phyloP scores from a whole-genome alignment of 2,113 vertebrate genomes.

The Mus spicilegus region DNA sequence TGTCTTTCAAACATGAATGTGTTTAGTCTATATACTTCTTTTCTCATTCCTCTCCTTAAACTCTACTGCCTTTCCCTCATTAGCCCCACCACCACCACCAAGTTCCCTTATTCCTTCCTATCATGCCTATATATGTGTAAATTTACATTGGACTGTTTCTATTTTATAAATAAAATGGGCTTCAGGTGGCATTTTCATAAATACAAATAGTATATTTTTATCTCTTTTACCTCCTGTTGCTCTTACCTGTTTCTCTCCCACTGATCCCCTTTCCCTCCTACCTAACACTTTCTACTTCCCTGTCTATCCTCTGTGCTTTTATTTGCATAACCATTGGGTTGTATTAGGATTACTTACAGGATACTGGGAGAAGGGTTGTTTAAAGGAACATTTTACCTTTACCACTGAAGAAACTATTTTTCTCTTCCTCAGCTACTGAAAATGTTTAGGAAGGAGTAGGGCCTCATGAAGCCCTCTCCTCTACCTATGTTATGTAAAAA shows the following conservation, averaged over 20 bases:
- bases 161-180: background rate
- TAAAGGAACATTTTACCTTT: background rate
- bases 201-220: background rate
- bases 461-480: background rate
- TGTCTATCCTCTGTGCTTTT: background rate
- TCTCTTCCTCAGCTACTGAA: background rate
- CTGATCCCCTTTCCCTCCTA: background rate
- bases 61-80: background rate
- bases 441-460: background rate
- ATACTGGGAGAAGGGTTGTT: background rate
- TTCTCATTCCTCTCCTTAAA: background rate
- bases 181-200: background rate
- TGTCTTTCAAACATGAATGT: background rate
- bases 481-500: background rate
- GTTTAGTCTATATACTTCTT: background rate
- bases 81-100: no score
- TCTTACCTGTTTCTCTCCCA: background rate
- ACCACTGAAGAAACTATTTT: background rate
- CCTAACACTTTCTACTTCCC: background rate
- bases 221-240: no score
- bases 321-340: no score
- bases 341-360: no score
- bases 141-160: background rate
- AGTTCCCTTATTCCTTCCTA: background rate
- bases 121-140: background rate